Evolutionary conservation across 2,888 invertebrate species (phyloP), one percentile per base, ranked within the genome.

Genomic region (Cephus nigrinus): DNA sequence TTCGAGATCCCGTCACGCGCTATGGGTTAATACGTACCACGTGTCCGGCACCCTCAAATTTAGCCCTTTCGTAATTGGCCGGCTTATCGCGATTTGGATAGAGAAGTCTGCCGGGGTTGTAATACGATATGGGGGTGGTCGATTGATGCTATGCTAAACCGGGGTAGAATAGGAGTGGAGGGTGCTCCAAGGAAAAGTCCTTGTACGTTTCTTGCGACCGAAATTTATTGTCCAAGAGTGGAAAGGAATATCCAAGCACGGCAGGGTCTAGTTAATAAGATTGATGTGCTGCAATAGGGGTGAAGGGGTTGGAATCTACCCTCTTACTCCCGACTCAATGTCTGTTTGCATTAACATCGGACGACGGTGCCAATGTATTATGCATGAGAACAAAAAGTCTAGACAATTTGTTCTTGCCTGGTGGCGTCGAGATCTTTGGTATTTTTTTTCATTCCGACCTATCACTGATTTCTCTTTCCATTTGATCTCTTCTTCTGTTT

Each of bases 261-360:
- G 78, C 82, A 77, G 36, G 76, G 68, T 83, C 83, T 77, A 82
- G 84, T 85, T 88, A 86, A 86, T 85, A 86, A 87, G 86, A 88
- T 88, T 85, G 85, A 87, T 87, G 85, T 81, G 77, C 76, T 79
- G 81, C 68, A 68, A 40, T 55, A 30, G 68, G 31, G 74, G 15
- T 4, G 34, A n/a, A 12, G n/a, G 36, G 32, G 35, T 33, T 32
- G 31, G 33, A 71, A 40, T 1, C 12, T 33, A 5, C 71, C 71
- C 71, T 31, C 71, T 31, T 55, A 55, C 55, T 31, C 71, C 5
- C 31, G 71, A 82, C 85, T 85, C 84, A 82, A 84, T 84, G 86
- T 87, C 87, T 84, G 86, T 84, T 86, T 85, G 85, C 86, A 87
- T 88, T 86, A 88, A 83, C 86, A 82, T 85, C 85, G 80, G 81